Evolutionary conservation across 1,140 invertebrate species (phyloP), one percentile per base, ranked within the genome.

Genomic region (Drosophila navojoa): DNA sequence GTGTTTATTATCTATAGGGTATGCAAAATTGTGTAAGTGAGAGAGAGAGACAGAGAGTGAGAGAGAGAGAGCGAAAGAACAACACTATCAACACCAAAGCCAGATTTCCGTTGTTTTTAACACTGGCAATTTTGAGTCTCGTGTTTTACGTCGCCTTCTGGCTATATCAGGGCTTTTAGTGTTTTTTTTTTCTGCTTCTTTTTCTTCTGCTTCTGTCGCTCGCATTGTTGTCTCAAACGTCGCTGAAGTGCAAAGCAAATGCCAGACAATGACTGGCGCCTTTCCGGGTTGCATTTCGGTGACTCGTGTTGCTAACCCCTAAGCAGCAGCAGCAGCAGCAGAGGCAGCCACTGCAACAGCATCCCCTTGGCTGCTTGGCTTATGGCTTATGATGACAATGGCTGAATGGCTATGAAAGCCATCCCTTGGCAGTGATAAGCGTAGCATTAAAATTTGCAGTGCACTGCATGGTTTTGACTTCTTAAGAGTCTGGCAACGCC

Each of bases 201-300:
- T 5, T 55, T 15, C 5, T 42, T 32, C 9, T 32, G 0, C 6
- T 4, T 29, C 27, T 6, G 4, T 57, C 11, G 19, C 15, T 32
- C 53, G 16, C 47, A 69, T 76, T 76, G 73, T 66, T 76, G 57
- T 50, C 64, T 71, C 69, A 67, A 67, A 71, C 61, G 61, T 29
- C 35, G 61, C 69, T 71, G 61, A 66, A 71, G 69, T 71, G 69
- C 69, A 71, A 71, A 71, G 69, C 54, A 71, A 71, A 71, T 71
- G 61, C 22, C 40, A 74, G 55, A 74, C 71, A 74, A 74, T 62
- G 71, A 57, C 53, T 58, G 55, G 32, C 54, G 64, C 42, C 71
- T 73, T 62, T 71, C 67, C 71, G 64, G 55, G 64, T 62, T 71
- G 29, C 15, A 32, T 66, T 55, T 55, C 29, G 27, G 10, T 58